Base-by-base conservation (phyloP, 2,888 invertebrate species). In the Aricia artaxerxes region DNA sequence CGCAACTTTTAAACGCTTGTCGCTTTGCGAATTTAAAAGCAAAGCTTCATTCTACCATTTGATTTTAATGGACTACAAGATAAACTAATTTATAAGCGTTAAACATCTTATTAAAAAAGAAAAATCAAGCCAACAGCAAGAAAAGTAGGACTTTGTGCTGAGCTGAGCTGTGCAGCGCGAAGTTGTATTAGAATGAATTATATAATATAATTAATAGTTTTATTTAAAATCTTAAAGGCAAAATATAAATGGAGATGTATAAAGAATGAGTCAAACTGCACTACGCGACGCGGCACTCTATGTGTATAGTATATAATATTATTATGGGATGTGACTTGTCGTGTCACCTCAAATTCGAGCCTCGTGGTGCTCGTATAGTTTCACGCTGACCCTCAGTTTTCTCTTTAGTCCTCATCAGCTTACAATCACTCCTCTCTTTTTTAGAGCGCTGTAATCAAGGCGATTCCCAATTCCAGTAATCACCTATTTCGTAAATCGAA, bases 401-500 rank as follows among this genome's bases (percentile, higher is more conserved):
- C 57, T 57, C 4, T 57, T 16, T 16, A 57, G 57, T 57, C 16
- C 57, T 57, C 57, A 49, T 49, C 49, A 49, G 49, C 9, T 57
- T 3, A 16, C 61, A 61, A 24, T 61, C 60, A 60, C 4, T 61
- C 61, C 61, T 24, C 24, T 61, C 16, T n/a, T 24, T n/a, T n/a
- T 24, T 2, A n/a, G 61, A 2, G 9, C 64, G 64, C 64, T 31
- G 4, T 64, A 31, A 64, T 64, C 64, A 64, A 61, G 24, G 64
- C 64, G 64, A 31, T 31, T 7, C 61, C 64, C 64, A 11, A 31
- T 64, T 3, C 31, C 64, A 31, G 31, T 64, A 64, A 64, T 64
- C 64, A 64, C 24, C 64, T 64, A 64, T 31, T 64, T 64, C 64
- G 64, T 11, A 64, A 64, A 64, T 64, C 31, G 64, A 64, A 64